Percentiles rank a stretch among this genome's conserved stretches.
Conservation (phyloP, 2,888 invertebrate genomes). For the Caenorhabditis sp. region DNA sequence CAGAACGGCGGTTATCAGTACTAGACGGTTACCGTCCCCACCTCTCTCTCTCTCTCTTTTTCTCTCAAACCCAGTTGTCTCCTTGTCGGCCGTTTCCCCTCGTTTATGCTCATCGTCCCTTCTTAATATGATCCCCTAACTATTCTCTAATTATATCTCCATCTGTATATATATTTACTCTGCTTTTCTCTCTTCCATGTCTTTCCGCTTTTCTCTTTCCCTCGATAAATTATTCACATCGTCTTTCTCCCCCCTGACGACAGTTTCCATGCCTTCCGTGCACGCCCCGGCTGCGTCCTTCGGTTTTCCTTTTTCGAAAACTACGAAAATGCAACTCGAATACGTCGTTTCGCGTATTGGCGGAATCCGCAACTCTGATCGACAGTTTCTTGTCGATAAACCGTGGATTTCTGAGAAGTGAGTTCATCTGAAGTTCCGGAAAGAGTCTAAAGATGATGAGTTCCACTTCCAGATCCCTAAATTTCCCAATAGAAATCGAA, state of each 20-base stretch:
- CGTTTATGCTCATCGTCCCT: conserved; percentile 23
- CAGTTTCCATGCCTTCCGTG: conserved; percentile 39
- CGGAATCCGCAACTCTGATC: conserved; percentile 13
- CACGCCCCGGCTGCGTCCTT: conserved; percentile 17
- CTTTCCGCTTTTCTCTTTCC: conserved; percentile 15
- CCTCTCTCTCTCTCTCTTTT: neutral
- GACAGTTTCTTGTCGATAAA: conserved; percentile 35
- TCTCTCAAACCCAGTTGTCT: conserved; percentile 37
- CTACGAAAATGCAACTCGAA: conserved; percentile 36
- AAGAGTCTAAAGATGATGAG: too few relatives aligned
- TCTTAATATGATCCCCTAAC: conserved; percentile 8
- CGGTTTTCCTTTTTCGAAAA: conserved; percentile 8
- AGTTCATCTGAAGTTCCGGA: conserved; percentile 24
- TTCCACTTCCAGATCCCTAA: conserved; percentile 34
- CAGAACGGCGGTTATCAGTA: conserved; percentile 60
- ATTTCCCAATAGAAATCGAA: conserved; percentile 59
- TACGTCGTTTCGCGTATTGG: conserved; percentile 44
- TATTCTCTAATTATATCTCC: conserved; percentile 7
- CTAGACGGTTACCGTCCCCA: too few relatives aligned
- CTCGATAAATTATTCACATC: conserved; percentile 48
- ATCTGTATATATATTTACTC: conserved; percentile 43
- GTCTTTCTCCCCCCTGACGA: conserved; percentile 19
- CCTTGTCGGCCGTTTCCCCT: conserved; percentile 24
- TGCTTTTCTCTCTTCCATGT: conserved; percentile 16
- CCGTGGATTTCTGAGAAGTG: conserved; percentile 65